Base-by-base conservation (phyloP, 2,888 invertebrate species). In the Hydrotaea diabolus region DNA sequence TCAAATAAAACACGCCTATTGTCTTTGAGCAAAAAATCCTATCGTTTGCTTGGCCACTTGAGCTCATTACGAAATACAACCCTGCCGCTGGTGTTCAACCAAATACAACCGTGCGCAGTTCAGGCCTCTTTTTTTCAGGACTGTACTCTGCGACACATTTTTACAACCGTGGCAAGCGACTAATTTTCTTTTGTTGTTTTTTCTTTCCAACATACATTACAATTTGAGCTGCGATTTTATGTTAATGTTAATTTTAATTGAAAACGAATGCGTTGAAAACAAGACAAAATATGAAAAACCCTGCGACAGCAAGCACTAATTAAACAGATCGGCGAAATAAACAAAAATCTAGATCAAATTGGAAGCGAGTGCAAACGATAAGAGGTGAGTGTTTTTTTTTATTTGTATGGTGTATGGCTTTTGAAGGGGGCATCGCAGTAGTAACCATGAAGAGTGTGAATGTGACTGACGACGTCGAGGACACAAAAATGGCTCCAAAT, bases 151-250 rank as follows among this genome's bases (percentile, higher is more conserved):
- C n/a, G n/a, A n/a, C n/a, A n/a, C n/a, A n/a, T n/a, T n/a, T n/a
- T n/a, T n/a, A 49, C 57, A 8, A n/a, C 15, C 13, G 1, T 39
- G 5, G 21, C 55, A 84, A 84, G 83, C 83, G 83, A 64, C 80
- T 74, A 77, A 77, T 78, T 55, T 78, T 72, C 77, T 84, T 84
- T 84, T 84, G 81, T 84, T 84, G 80, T 59, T 57, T 77, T 80
- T 80, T 64, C 71, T 15, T 55, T 53, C 55, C 21, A 31, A 31
- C 31, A 9, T 39, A 1, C n/a, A n/a, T 3, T 39, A 39, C 49
- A 5, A n/a, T n/a, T 49, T n/a, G 49, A 49, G n/a, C 49, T 49
- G 49, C 59, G 69, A 26, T 64, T 64, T 49, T 77, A 77, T 83
- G 73, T 80, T 80, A 80, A 74, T 74, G n/a, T 31, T 31, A 31